Percentiles rank a stretch among this genome's conserved stretches.
phyloP scores from a whole-genome alignment of 2,797 vertebrate genomes.

The Eremophila alpestris region DNA sequence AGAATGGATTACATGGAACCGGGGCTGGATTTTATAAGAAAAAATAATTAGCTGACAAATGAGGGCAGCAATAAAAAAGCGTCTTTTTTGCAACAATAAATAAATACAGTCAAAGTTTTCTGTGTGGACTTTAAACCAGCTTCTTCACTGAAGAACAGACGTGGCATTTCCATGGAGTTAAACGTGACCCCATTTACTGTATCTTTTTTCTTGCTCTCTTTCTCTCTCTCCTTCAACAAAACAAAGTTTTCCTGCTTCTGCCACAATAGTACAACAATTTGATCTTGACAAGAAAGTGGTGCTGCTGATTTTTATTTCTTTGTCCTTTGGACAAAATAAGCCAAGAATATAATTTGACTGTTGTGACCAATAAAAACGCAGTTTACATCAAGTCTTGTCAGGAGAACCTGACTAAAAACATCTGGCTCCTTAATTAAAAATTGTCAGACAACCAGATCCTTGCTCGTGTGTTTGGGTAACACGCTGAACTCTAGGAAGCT shows the following conservation, averaged over 20 bases:
- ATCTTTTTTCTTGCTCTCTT: constrained; percentile 77
- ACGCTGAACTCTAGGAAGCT: constrained; percentile 89
- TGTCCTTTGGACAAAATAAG: constrained; percentile 86
- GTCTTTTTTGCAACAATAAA: constrained; percentile 87
- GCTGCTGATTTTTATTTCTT: constrained; percentile 79
- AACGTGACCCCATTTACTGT: constrained; percentile 78
- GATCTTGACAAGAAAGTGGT: constrained; percentile 82
- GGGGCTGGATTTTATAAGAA: constrained; percentile 78
- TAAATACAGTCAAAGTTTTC: constrained; percentile 85
- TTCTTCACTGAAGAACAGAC: constrained; percentile 84
- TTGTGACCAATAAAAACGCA: constrained; percentile 80
- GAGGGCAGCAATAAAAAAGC: constrained; percentile 86
- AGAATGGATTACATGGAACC: constrained; percentile 80
- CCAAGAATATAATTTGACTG: constrained; percentile 78
- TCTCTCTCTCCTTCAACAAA: constrained; percentile 76
- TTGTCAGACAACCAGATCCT: constrained; percentile 84
- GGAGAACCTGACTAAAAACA: constrained; percentile 81
- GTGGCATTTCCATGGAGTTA: constrained; percentile 84
- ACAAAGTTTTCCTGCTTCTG: constrained; percentile 78
- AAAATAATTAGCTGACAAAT: constrained; percentile 86
- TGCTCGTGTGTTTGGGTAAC: constrained; percentile 78
- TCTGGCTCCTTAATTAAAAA: constrained; percentile 82
- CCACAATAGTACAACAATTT: constrained; percentile 81
- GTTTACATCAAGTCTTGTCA: constrained; percentile 81
- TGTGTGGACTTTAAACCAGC: constrained; percentile 84